Evolutionary conservation across 1,140 invertebrate species (phyloP).

Genomic region (Meloidogyne exigua): DNA sequence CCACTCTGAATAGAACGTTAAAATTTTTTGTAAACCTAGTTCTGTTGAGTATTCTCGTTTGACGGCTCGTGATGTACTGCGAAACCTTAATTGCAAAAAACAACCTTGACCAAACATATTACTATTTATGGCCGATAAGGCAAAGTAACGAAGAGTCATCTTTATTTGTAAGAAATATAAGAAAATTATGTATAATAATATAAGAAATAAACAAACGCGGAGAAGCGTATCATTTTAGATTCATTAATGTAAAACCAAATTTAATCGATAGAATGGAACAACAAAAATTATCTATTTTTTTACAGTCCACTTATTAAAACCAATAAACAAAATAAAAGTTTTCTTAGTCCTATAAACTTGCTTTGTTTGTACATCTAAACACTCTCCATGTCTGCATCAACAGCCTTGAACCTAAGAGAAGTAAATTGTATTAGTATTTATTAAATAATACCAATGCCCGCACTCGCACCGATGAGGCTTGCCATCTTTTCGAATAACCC

Average conservation of each 20-base stretch:
- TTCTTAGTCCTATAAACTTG: not conserved
- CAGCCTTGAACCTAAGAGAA: conserved; percentile 19
- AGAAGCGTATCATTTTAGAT: no score
- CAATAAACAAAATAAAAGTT: not conserved
- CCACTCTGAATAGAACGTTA: not conserved
- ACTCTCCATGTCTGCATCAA: conserved; percentile 10
- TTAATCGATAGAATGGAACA: no score
- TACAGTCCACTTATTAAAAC: not conserved
- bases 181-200: no score
- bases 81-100: not conserved
- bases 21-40: not conserved
- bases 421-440: conserved; percentile 31
- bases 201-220: no score
- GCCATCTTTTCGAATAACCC: conserved; percentile 83
- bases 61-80: not conserved
- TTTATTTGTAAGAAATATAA: no score
- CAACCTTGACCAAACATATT: not conserved
- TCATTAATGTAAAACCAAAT: no score
- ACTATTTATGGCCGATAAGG: no score
- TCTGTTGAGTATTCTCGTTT: not conserved
- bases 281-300: no score
- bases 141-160: no score
- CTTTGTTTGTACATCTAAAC: not conserved
- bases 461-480: conserved; percentile 77
- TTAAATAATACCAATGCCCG: conserved; percentile 77